Evolutionary conservation across 2,113 vertebrate genomes (phyloP).

Genomic region (Quiscalus mexicanus): DNA sequence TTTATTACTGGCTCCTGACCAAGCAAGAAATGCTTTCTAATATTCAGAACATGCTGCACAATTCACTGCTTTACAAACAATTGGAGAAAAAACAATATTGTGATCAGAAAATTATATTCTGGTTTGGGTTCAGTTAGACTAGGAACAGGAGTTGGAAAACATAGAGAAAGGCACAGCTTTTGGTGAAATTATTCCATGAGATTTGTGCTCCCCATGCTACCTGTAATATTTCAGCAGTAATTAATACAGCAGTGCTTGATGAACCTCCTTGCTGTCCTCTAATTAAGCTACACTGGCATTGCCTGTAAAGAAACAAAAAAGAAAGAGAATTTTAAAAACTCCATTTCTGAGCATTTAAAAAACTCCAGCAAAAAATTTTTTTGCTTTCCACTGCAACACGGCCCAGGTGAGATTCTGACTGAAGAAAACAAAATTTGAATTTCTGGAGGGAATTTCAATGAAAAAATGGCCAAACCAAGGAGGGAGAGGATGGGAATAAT

Average conservation of each 20-base stretch:
- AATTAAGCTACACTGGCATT: neutral
- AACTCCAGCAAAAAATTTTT: neutral
- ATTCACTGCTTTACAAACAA: neutral
- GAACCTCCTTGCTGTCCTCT: neutral
- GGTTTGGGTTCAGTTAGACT: neutral
- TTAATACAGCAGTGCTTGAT: neutral
- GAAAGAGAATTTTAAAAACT: no score
- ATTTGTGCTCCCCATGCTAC: neutral
- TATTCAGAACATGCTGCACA: neutral
- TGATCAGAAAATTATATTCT: neutral
- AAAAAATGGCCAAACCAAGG: neutral
- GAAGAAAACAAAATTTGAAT: neutral
- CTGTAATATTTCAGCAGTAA: neutral
- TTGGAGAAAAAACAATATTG: neutral
- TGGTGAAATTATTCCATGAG: neutral
- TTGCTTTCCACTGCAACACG: neutral
- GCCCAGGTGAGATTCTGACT: neutral
- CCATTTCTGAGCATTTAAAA: neutral
- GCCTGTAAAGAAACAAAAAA: neutral
- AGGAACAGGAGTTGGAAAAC: neutral
- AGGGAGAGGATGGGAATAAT: neutral
- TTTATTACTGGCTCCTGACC: slow-evolving; percentile 12
- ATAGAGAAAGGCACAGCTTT: neutral
- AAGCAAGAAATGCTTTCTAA: neutral
- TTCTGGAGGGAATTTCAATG: neutral